phyloP scores from a whole-genome alignment of 2,797 vertebrate species.

The Vespertilio murinus region DNA sequence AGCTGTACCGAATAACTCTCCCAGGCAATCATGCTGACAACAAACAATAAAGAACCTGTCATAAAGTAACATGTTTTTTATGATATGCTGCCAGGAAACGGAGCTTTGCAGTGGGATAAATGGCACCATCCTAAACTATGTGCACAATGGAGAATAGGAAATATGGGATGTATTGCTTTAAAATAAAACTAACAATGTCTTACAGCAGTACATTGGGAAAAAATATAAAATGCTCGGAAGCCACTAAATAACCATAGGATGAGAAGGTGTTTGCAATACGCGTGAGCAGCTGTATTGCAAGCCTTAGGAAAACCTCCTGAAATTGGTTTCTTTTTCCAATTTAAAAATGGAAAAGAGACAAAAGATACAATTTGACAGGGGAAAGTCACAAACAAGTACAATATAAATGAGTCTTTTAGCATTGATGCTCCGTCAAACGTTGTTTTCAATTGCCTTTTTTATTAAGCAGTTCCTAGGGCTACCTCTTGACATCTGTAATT shows the following conservation, averaged over 20 bases:
- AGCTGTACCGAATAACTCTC: slow-evolving; percentile 71
- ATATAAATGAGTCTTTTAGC: slow-evolving; percentile 51
- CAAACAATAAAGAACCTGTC: slow-evolving; percentile 74
- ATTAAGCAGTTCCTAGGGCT: not conserved
- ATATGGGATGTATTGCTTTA: slow-evolving; percentile 64
- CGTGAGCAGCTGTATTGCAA: slow-evolving; percentile 20
- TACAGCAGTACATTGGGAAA: slow-evolving; percentile 68
- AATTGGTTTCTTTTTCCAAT: slow-evolving; percentile 56
- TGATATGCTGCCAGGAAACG: slow-evolving; percentile 60
- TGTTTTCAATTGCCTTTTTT: slow-evolving; percentile 47
- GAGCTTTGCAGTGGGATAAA: slow-evolving; percentile 73
- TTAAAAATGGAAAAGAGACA: slow-evolving; percentile 53
- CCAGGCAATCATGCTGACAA: slow-evolving; percentile 68
- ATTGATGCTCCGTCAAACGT: not conserved
- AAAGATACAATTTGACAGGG: not conserved
- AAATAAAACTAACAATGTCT: slow-evolving; percentile 71
- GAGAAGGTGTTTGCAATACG: slow-evolving; percentile 57
- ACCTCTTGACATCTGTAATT: not conserved
- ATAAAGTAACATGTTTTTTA: slow-evolving; percentile 68
- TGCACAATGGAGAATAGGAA: slow-evolving; percentile 61
- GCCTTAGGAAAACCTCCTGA: slow-evolving; percentile 40
- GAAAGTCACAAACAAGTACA: slow-evolving; percentile 4
- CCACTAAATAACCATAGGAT: slow-evolving; percentile 67
- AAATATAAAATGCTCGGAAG: slow-evolving; percentile 61
- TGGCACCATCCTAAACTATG: slow-evolving; percentile 59